These are phyloP conservation scores for Branchinecta sandiegonensis DNA, from an alignment of 2,888 invertebrate genomes.

Conservation along the genomic window DNA sequence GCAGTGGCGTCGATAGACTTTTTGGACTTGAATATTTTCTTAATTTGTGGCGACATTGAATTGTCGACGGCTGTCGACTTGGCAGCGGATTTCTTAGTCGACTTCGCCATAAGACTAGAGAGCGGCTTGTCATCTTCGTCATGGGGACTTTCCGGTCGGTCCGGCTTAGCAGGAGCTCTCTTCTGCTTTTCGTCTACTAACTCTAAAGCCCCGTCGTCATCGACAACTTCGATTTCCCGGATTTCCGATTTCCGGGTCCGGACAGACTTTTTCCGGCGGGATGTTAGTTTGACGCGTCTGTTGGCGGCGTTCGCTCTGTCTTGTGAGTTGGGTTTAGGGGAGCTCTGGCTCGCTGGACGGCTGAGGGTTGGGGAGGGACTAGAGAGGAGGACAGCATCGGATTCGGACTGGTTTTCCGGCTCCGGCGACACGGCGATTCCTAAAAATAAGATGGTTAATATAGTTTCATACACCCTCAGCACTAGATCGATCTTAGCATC, in stretches of 20 bases:
- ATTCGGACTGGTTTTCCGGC: not conserved
- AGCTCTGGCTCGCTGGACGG: not conserved
- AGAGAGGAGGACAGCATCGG: not conserved
- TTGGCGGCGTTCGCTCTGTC: not conserved
- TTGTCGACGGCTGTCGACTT: not conserved
- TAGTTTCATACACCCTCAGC: no score
- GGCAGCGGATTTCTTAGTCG: not conserved
- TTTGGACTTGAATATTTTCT: not conserved
- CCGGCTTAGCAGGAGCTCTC: not conserved
- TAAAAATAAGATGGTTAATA: not conserved
- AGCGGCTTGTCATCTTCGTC: conserved; percentile 6
- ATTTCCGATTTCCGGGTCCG: not conserved
- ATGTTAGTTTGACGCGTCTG: no score
- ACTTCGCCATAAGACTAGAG: not conserved
- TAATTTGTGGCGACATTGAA: not conserved
- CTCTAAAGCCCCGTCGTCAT: not conserved
- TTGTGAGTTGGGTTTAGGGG: not conserved
- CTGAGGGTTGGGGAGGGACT: not conserved
- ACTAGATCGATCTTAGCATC: no score
- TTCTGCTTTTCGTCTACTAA: not conserved
- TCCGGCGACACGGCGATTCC: conserved; percentile 5
- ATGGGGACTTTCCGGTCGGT: not conserved
- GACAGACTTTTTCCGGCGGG: not conserved
- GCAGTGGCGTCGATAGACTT: not conserved
- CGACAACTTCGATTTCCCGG: not conserved